A percentile compares a stretch with the other conserved stretches of the same genome.
Conservation (phyloP, 1,140 invertebrate species). For the Drosophila lini region DNA sequence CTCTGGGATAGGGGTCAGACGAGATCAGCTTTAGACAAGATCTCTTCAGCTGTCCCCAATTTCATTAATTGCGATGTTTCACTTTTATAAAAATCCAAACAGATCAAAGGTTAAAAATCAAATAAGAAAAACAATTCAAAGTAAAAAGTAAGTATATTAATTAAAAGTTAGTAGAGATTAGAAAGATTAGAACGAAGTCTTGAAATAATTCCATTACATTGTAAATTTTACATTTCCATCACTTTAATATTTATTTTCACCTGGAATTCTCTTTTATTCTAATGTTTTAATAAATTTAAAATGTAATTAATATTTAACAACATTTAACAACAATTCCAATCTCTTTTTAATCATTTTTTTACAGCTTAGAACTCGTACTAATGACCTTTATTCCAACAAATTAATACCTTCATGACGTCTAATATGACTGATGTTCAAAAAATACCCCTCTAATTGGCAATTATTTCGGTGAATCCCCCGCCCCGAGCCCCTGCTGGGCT, state of each 20-base stretch:
- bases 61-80: not conserved
- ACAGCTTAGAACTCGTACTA: not conserved
- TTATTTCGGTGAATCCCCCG: slow-evolving; percentile 32
- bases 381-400: not conserved
- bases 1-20: slow-evolving; percentile 18
- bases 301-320: too few species aligned
- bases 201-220: not conserved
- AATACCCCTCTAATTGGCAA: slow-evolving; percentile 33
- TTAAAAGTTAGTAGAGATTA: too few species aligned
- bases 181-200: too few species aligned
- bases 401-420: not conserved
- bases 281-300: not conserved
- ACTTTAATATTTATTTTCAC: not conserved
- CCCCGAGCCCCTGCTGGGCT: not conserved
- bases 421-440: slow-evolving; percentile 12
- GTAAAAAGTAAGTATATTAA: too few species aligned
- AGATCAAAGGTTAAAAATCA: not conserved
- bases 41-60: not conserved
- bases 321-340: not conserved
- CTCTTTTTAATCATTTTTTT: not conserved
- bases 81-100: not conserved
- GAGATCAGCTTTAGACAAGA: slow-evolving; percentile 21
- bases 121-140: too few species aligned
- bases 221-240: not conserved
- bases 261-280: not conserved